phyloP scores from a whole-genome alignment of 64 coral and sea anemone genomes.

The Dendrophyllia cribrosa region DNA sequence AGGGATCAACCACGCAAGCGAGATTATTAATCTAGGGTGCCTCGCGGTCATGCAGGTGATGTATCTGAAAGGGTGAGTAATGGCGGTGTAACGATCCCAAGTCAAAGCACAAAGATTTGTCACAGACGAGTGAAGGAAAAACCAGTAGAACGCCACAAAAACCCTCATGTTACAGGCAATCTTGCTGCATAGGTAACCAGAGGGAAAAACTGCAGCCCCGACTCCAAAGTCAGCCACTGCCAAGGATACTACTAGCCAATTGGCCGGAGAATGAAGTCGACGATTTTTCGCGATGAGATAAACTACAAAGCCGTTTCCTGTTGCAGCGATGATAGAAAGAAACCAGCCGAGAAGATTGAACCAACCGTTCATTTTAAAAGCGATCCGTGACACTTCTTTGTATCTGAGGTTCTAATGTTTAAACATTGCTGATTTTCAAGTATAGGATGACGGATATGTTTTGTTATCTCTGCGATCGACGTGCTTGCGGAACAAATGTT shows the following conservation, averaged over 20 bases:
- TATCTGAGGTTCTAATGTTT: no score
- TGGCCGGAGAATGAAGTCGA: neutral
- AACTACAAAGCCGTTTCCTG: neutral
- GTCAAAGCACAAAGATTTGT: slow-evolving; percentile 5
- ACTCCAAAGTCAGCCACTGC: neutral
- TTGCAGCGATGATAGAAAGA: neutral
- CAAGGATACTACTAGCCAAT: neutral
- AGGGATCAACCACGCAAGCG: neutral
- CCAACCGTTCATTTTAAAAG: neutral
- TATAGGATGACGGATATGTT: no score
- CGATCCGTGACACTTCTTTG: no score
- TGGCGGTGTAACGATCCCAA: neutral
- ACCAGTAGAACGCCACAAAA: neutral
- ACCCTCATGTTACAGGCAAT: neutral
- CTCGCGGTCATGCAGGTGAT: neutral
- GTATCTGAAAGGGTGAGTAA: neutral
- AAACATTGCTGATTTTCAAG: no score
- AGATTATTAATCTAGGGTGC: neutral
- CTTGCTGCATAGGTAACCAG: neutral
- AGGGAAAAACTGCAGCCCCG: neutral
- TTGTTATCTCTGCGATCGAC: no score
- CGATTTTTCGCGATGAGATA: neutral
- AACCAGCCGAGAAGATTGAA: neutral
- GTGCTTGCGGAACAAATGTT: no score
- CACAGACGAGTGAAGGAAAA: neutral